Evolutionary conservation across 2,888 invertebrate genomes (phyloP), one percentile per base, ranked within the genome.

Genomic region (Synanthedon formicaeformis): DNA sequence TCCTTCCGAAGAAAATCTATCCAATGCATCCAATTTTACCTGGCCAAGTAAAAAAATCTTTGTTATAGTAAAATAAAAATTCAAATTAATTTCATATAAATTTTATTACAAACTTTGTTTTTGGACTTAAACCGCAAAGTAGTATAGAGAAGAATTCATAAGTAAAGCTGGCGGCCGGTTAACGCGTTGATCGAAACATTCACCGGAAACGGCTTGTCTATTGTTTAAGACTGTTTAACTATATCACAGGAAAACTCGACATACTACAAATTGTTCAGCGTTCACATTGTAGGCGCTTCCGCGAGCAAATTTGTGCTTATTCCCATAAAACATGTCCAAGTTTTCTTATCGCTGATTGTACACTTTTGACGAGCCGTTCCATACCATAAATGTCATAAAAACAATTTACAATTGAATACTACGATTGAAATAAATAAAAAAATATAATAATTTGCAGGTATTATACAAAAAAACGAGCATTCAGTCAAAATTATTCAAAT

Each of bases 41-140:
- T 34, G 2, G 23, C 5, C 34, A 34, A 27, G 27, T 8, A 27
- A 27, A 27, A 27, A 27, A 27, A 27, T 2, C 8, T 27, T 10
- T 10, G 1, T 34, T 10, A 10, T 34, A 34, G 34, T 34, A 8
- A 10, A 34, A 34, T 34, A 34, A 34, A 34, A 34, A 34, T 10
- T 3, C 34, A 34, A 34, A 34, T 34, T 34, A 71, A 72, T 80
- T 81, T 79, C 73, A 75, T 87, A 85, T 77, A 86, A 85, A 85
- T 84, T 87, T 87, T 84, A 85, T 86, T 86, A 83, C 80, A 86
- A 86, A 87, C 76, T 67, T 68, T 78, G 72, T 81, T 81, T 74
- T 75, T 76, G 75, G 71, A 80, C 78, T 84, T 82, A 78, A 70
- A 78, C 77, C 80, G 82, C 83, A 86, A 85, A 49, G 81, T 79